Evolutionary conservation across 2,113 vertebrate species (phyloP).

Genomic region (Emydura subglobosa): DNA sequence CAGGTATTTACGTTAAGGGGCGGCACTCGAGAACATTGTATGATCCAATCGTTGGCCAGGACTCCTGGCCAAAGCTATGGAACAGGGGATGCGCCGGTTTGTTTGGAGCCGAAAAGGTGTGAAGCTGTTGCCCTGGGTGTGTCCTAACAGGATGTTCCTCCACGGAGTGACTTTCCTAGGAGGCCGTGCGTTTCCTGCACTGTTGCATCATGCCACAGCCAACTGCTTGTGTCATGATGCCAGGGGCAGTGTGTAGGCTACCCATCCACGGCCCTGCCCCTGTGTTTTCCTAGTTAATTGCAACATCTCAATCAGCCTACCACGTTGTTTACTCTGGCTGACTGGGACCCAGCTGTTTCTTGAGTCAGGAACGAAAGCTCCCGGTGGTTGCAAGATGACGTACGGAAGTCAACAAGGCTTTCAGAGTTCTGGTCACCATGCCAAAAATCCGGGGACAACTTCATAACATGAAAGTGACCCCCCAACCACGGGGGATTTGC

Average conservation of each 20-base stretch:
- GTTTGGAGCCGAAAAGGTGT: neutral
- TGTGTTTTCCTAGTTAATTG: slow-evolving; percentile 63
- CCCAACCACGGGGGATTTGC: neutral
- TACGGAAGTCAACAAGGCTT: neutral
- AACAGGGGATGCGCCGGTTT: rapidly evolving
- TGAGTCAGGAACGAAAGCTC: neutral
- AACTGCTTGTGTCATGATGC: neutral
- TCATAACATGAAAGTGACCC: neutral
- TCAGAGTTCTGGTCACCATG: neutral
- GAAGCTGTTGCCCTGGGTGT: neutral
- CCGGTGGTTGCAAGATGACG: neutral
- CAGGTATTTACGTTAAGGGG: neutral
- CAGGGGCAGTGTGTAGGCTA: slow-evolving; percentile 35
- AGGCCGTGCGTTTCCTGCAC: neutral
- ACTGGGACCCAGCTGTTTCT: neutral
- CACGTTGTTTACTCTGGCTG: slow-evolving; percentile 62
- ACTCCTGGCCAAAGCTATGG: neutral
- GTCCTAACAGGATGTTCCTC: neutral
- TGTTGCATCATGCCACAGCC: neutral
- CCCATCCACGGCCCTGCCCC: neutral
- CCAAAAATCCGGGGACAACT: neutral
- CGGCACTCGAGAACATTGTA: too few species aligned
- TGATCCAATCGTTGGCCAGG: too few species aligned
- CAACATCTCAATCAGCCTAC: slow-evolving; percentile 51
- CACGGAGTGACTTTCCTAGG: neutral